A percentile compares a stretch with the other conserved stretches of the same genome.
These are phyloP conservation scores for Tortrix viridana DNA, from an alignment of 2,888 invertebrate genomes.

Conservation along the genomic window DNA sequence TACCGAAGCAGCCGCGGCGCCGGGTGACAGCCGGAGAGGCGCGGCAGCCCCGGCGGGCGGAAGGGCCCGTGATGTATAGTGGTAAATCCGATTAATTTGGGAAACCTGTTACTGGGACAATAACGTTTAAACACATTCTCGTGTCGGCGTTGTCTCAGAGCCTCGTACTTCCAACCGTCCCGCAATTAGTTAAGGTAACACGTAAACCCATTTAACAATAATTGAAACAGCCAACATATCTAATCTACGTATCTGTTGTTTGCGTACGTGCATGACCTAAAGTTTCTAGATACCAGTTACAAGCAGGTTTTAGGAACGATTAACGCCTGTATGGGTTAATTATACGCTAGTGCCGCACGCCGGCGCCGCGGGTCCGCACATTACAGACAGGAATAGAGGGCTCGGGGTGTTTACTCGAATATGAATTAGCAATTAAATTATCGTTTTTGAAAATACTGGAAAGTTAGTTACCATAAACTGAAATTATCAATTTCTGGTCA, in stretches of 20 bases:
- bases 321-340: conserved; percentile 30
- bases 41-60: conserved; percentile 47
- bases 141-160: conserved; percentile 53
- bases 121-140: conserved; percentile 68
- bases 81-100: conserved; percentile 73
- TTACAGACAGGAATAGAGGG: neutral
- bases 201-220: conserved; percentile 49
- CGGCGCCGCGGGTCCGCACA: conserved; percentile 6
- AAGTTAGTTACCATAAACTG: conserved; percentile 25
- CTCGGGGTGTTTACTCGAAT: neutral
- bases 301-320: conserved; percentile 33
- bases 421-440: conserved; percentile 8
- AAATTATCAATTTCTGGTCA: conserved; percentile 24
- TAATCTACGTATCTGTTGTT: conserved; percentile 37
- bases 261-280: conserved; percentile 33
- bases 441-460: conserved; percentile 10
- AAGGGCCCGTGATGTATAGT: conserved; percentile 61
- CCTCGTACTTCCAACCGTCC: conserved; percentile 46
- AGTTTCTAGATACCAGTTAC: conserved; percentile 30
- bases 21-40: conserved; percentile 19
- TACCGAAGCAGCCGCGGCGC: neutral
- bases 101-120: conserved; percentile 68
- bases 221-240: conserved; percentile 51
- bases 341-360: conserved; percentile 7
- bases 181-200: conserved; percentile 56